Base-by-base conservation (phyloP, 2,113 vertebrate species). In the Ramphastos sulfuratus region DNA sequence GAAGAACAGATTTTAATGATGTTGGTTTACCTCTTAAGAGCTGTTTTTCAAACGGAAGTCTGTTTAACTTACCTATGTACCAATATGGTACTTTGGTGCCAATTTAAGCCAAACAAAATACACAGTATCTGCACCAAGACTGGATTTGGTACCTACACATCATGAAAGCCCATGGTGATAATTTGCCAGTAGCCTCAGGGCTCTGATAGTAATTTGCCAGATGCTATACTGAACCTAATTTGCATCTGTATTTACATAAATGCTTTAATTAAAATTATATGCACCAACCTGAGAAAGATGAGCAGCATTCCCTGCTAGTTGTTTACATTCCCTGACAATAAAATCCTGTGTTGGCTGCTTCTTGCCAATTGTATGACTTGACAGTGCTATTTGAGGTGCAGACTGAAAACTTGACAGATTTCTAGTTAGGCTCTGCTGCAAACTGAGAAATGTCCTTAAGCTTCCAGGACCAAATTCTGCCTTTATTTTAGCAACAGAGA, bases 161-260 rank as follows among this genome's bases (percentile, higher is more conserved):
- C n/a, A 61, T 74, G 76, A 79, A 94, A 85, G 72, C 60, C 87
- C 44, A 31, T 58, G 27, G 69, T 94, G 89, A 64, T 94, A 84
- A 92, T 93, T 92, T 91, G 82, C 82, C 82, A 78, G 65, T 92
- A 94, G 87, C 95, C 91, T 78, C 58, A 61, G 73, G 85, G 79
- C 80, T 91, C 72, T 83, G 76, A 88, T 88, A 92, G 61, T 85
- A 90, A 94, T 96, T 95, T 94, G 74, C 90, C 79, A 96, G 85
- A 93, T 95, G 87, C 87, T 93, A 83, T 91, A 69, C 50, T 84
- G 77, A 90, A 90, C 39, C 59, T 92, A 64, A 92, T 95, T 95
- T 96, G 76, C 95, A 92, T 92, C 66, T 94, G 83, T 96, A 95
- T 95, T 96, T 95, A 93, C 94, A 95, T 94, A 96, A 91, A 93